Conservation (phyloP, 1,140 invertebrate species). For the Hyphantria cunea region DNA sequence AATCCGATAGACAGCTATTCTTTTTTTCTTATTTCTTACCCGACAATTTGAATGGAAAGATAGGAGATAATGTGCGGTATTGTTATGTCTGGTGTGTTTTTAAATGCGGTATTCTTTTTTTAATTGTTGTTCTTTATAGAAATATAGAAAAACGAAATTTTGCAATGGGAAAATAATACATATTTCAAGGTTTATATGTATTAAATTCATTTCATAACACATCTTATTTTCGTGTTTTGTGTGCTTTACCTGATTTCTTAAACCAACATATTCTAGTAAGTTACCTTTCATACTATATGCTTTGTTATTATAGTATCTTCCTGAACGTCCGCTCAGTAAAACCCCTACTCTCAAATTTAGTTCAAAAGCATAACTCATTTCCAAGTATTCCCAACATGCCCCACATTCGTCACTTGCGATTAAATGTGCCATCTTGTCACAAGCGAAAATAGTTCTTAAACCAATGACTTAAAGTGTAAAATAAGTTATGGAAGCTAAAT, state of each 20-base stretch:
- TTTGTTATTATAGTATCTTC: too few species aligned
- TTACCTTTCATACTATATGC: too few species aligned
- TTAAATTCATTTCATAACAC: too few species aligned
- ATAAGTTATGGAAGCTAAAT: background rate
- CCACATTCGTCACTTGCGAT: constrained; percentile 15
- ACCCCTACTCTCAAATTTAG: background rate
- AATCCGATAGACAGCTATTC: constrained; percentile 36
- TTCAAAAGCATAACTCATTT: constrained; percentile 9
- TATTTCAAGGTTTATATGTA: too few species aligned
- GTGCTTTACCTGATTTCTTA: too few species aligned
- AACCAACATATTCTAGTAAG: too few species aligned
- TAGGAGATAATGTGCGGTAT: constrained; percentile 22
- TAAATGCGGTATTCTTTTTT: constrained; percentile 14
- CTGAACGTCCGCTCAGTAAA: background rate
- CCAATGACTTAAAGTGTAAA: background rate
- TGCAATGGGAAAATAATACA: too few species aligned
- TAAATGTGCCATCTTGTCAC: constrained; percentile 5
- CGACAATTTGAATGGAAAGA: constrained; percentile 33
- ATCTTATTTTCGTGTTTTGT: too few species aligned
- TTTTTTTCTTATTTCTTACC: constrained; percentile 36
- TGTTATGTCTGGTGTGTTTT: constrained; percentile 20
- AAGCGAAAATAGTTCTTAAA: constrained; percentile 5
- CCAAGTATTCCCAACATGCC: constrained; percentile 11
- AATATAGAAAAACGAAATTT: too few species aligned
- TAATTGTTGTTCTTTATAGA: background rate